Evolutionary conservation across 1,140 invertebrate species (phyloP).

Genomic region (Bombyx mori): DNA sequence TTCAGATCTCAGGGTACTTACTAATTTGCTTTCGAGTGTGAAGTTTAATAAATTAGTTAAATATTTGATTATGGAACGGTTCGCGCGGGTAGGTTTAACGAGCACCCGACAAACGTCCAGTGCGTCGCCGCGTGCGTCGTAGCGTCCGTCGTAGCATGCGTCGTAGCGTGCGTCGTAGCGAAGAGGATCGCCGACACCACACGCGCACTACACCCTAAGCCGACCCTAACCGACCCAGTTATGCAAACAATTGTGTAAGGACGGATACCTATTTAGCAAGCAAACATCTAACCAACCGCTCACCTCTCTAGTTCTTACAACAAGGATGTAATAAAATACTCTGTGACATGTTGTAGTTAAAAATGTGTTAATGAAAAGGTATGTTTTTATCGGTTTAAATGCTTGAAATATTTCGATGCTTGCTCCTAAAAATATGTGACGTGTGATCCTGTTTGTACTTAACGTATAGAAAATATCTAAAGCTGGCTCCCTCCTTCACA

Average conservation of each 20-base stretch:
- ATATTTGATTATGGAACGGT: slow-evolving; percentile 20
- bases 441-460: slow-evolving; percentile 43
- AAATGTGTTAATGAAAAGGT: slow-evolving; percentile 60
- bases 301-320: slow-evolving; percentile 24
- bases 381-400: slow-evolving; percentile 64
- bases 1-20: slow-evolving; percentile 63
- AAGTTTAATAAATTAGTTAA: slow-evolving; percentile 25
- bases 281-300: slow-evolving; percentile 33
- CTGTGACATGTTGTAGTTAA: slow-evolving; percentile 67
- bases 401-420: slow-evolving; percentile 50
- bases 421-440: slow-evolving; percentile 40
- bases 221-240: slow-evolving; percentile 24
- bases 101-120: slow-evolving; percentile 24
- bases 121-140: background rate
- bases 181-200: slow-evolving; percentile 16
- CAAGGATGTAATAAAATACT: slow-evolving; percentile 30
- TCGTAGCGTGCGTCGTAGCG: slow-evolving; percentile 20
- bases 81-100: background rate
- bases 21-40: slow-evolving; percentile 52
- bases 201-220: slow-evolving; percentile 16
- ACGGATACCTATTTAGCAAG: slow-evolving; percentile 65
- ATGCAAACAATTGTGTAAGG: slow-evolving; percentile 73
- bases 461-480: slow-evolving; percentile 51
- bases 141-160: no score
- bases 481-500: slow-evolving; percentile 87